phyloP scores from a whole-genome alignment of 2,113 vertebrate species.

The Plestiodon gilberti region DNA sequence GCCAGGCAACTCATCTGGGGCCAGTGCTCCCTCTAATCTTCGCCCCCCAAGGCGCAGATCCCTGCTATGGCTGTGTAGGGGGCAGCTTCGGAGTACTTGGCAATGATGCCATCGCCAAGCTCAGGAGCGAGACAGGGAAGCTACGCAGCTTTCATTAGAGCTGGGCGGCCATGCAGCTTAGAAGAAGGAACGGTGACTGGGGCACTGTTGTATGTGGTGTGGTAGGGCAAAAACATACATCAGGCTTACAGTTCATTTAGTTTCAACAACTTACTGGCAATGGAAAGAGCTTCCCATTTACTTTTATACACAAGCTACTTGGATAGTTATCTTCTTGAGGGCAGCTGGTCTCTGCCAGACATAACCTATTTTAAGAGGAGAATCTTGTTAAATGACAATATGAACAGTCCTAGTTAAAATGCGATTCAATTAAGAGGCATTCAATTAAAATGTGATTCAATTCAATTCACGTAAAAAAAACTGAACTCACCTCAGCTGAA shows the following conservation, averaged over 20 bases:
- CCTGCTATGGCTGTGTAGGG: too few species aligned
- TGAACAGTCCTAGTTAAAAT: not conserved
- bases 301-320: slow-evolving; percentile 95
- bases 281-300: slow-evolving; percentile 95
- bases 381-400: slow-evolving; percentile 18
- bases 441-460: not conserved
- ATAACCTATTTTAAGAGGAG: slow-evolving; percentile 82
- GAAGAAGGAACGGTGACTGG: too few species aligned
- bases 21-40: too few species aligned
- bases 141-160: too few species aligned
- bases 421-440: not conserved
- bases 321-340: slow-evolving; percentile 97
- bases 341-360: slow-evolving; percentile 96
- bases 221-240: too few species aligned
- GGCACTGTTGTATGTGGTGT: too few species aligned
- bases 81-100: too few species aligned
- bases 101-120: too few species aligned
- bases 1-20: too few species aligned
- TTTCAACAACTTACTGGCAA: slow-evolving; percentile 85
- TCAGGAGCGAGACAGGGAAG: too few species aligned
- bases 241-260: not conserved
- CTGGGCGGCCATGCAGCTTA: too few species aligned
- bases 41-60: not conserved
- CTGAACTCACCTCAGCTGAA: slow-evolving; percentile 87
- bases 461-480: slow-evolving; percentile 18